These are phyloP conservation scores for Epizoanthus fatuus DNA, from an alignment of 92 coral and sea anemone species.

Conservation along the genomic window DNA sequence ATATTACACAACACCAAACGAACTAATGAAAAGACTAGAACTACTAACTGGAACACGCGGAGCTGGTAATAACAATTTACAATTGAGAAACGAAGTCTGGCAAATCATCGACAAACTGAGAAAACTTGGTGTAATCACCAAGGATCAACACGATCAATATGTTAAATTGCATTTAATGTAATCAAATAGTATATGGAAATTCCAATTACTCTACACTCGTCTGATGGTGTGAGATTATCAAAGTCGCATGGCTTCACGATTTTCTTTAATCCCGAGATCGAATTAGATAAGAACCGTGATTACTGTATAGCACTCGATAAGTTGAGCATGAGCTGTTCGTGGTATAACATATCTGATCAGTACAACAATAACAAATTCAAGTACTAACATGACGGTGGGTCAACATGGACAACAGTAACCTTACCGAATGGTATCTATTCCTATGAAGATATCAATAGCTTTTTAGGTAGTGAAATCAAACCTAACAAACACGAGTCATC, in stretches of 20 bases:
- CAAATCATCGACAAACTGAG: not conserved
- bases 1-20: not conserved
- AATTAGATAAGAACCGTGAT: conserved; percentile 5
- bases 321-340: not conserved
- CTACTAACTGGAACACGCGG: conserved; percentile 8
- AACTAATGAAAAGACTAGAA: conserved; percentile 6
- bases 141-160: too few relatives aligned
- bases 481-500: not conserved
- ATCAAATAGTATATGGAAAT: not conserved
- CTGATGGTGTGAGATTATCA: conserved; percentile 18
- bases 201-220: not conserved
- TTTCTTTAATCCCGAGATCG: not conserved
- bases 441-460: not conserved
- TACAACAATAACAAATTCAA: not conserved
- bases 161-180: not conserved
- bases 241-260: conserved; percentile 9
- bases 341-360: conserved; percentile 14
- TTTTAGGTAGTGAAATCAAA: not conserved
- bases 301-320: conserved; percentile 19
- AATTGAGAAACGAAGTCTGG: conserved; percentile 21
- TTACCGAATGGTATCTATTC: conserved; percentile 34
- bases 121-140: conserved; percentile 7
- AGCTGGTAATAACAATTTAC: conserved; percentile 4
- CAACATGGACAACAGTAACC: not conserved
- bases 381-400: not conserved